Evolutionary conservation across 2,797 vertebrate genomes (phyloP), one percentile per base, ranked within the genome.

Genomic region (Picus viridis): DNA sequence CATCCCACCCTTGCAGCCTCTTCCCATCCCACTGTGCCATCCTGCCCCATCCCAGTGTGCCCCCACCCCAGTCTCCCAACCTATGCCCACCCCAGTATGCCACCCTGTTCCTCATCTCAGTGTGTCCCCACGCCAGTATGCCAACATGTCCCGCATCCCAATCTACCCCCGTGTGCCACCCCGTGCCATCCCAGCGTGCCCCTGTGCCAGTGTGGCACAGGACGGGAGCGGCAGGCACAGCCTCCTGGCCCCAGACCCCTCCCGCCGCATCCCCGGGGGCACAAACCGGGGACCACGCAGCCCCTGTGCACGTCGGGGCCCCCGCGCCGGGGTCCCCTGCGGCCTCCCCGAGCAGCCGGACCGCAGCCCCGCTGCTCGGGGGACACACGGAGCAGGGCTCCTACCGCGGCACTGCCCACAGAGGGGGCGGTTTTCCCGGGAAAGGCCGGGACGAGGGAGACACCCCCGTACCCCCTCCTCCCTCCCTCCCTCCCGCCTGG

Each of bases 1-100:
- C 7, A 12, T 12, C 22, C 11, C 68, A 1, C 0, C 11, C 2
- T 16, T 7, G 5, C 53, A 18, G 3, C 19, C 1, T 18, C 8
- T 45, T 7, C 32, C 70, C 29, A 15, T 36, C 22, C 20, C 39
- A 45, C 6, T 13, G 5, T 63, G 23, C 41, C 39, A 54, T 9
- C n/a, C 43, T 4, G 34, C 29, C 26, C 22, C 9, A 27, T 27
- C 54, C 16, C 39, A 14, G 6, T 5, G 29, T 57, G 27, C 22
- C 22, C 29, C 23, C 51, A 17, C 26, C 22, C 58, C 20, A 23
- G 32, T 22, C 23, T 32, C 15, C 29, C 15, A 16, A 3, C 23
- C 10, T 24, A 6, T 53, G 29, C 65, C 58, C 11, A 39, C 15
- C 29, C 30, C 49, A 10, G 9, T 2, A 7, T 58, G 14, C 61